Percentiles rank a stretch among this genome's conserved stretches.
These are phyloP conservation scores for Macrophya alboannulata DNA, from an alignment of 2,888 invertebrate genomes.

Conservation along the genomic window DNA sequence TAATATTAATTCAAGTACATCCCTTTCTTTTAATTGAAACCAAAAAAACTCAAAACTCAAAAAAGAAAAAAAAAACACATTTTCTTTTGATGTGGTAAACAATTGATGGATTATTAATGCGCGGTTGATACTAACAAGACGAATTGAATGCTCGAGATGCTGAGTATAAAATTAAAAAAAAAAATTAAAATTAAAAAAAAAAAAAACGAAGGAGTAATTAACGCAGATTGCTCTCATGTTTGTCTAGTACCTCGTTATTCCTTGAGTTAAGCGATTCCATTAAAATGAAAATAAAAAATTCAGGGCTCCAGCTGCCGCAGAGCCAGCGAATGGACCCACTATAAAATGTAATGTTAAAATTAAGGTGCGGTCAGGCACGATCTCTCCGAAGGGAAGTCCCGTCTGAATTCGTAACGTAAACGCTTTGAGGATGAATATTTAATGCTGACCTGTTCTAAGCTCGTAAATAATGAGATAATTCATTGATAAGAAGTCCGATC, in stretches of 20 bases:
- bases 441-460: neutral
- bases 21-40: slow-evolving; percentile 1
- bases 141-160: neutral
- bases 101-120: slow-evolving; percentile 4
- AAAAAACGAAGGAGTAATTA: neutral
- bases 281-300: slow-evolving; percentile 16
- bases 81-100: neutral
- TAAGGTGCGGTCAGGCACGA: slow-evolving; percentile 32
- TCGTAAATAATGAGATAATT: slow-evolving; percentile 9
- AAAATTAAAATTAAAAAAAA: neutral
- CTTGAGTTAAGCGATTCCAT: slow-evolving; percentile 18
- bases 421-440: neutral
- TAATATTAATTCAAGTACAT: slow-evolving; percentile 18
- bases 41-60: no score
- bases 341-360: slow-evolving; percentile 28
- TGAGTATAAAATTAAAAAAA: neutral
- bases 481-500: neutral
- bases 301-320: neutral
- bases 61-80: neutral
- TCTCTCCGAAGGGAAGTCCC: slow-evolving; percentile 19
- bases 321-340: slow-evolving; percentile 12
- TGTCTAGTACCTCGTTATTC: slow-evolving; percentile 38
- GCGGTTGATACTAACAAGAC: neutral
- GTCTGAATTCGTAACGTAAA: slow-evolving; percentile 26
- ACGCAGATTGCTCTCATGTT: slow-evolving; percentile 14